phyloP scores from a whole-genome alignment of 1,140 invertebrate genomes.

The Rhysida immarginata region DNA sequence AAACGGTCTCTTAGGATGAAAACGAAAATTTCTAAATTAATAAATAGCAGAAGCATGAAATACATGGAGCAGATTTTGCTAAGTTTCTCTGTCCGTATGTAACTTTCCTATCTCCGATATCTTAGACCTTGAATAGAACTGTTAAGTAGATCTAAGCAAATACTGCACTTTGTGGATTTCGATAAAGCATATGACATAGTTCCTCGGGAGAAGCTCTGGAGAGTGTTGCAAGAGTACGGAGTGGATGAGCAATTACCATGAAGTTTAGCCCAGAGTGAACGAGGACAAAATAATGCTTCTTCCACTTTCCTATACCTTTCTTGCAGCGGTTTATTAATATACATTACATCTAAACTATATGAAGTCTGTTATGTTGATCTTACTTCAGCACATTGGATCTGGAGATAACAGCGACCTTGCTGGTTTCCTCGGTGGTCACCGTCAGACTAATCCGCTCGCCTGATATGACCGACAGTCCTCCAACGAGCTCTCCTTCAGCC shows the following conservation, averaged over 20 bases:
- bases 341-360: background rate
- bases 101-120: no score
- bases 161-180: no score
- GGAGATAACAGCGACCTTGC: slow-evolving; percentile 61
- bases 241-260: background rate
- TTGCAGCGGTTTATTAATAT: background rate
- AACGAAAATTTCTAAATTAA: no score
- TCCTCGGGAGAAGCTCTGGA: no score
- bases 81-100: no score
- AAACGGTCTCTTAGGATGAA: no score
- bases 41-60: no score
- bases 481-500: slow-evolving; percentile 80
- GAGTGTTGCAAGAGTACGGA: background rate
- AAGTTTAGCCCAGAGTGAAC: background rate
- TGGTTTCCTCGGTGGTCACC: slow-evolving; percentile 63
- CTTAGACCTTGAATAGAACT: no score
- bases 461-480: slow-evolving; percentile 79
- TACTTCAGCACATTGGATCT: slow-evolving; percentile 70
- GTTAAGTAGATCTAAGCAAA: background rate
- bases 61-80: no score
- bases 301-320: no score
- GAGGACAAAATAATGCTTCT: background rate
- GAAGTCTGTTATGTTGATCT: slow-evolving; percentile 19
- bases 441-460: slow-evolving; percentile 93
- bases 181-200: no score